Evolutionary conservation across 2,797 vertebrate species (phyloP).

Genomic region (Etheostoma nigrum): DNA sequence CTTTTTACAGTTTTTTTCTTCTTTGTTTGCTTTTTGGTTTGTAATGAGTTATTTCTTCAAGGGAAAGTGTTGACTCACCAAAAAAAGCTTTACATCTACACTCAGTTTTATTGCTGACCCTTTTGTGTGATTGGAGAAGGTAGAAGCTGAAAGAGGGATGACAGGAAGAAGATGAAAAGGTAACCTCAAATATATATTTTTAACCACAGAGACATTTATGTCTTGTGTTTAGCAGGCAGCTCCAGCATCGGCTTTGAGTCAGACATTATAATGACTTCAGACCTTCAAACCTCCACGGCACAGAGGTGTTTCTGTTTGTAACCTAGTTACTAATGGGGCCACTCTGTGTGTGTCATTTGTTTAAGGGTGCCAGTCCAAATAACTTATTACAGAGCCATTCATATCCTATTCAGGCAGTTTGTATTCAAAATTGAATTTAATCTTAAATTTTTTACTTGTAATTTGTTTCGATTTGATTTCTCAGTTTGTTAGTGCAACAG

Average conservation of each 20-base stretch:
- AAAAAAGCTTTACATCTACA: slow-evolving; percentile 32
- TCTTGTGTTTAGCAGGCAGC: slow-evolving; percentile 30
- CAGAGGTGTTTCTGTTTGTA: slow-evolving; percentile 30
- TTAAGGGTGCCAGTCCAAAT: background rate
- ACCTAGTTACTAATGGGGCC: slow-evolving; percentile 18
- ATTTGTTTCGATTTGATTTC: background rate
- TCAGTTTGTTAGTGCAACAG: background rate
- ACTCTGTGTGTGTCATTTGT: slow-evolving; percentile 17
- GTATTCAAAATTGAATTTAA: background rate
- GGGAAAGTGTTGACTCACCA: slow-evolving; percentile 38
- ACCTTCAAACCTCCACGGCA: slow-evolving; percentile 34
- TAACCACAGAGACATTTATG: slow-evolving; percentile 22
- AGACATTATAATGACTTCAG: slow-evolving; percentile 46
- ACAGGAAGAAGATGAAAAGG: slow-evolving; percentile 23
- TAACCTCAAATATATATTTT: slow-evolving; percentile 20
- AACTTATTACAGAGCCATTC: background rate
- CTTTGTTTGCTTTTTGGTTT: slow-evolving; percentile 16
- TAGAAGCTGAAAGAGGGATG: slow-evolving; percentile 6
- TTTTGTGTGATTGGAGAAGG: background rate
- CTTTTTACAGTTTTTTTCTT: background rate
- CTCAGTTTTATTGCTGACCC: slow-evolving; percentile 18
- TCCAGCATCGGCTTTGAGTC: slow-evolving; percentile 49
- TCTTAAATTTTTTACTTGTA: background rate
- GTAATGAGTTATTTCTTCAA: slow-evolving; percentile 18
- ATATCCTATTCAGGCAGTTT: background rate